Conservation (phyloP, 1,140 invertebrate species). For the Tetragonula clypearis region DNA sequence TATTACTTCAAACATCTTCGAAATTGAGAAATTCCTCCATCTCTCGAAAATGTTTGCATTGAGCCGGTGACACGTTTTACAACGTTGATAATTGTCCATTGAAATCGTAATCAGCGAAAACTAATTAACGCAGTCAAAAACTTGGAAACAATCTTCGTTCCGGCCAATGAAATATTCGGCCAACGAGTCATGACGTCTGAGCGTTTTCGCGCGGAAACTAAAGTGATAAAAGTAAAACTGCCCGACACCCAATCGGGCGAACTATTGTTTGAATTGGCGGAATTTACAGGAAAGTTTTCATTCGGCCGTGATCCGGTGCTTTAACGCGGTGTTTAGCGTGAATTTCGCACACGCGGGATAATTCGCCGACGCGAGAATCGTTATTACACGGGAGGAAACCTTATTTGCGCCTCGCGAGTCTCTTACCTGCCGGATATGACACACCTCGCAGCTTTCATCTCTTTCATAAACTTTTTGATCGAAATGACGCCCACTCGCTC, state of each 20-base stretch:
- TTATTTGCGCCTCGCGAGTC: background rate
- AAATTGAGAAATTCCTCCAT: too few relatives aligned
- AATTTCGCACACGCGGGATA: background rate
- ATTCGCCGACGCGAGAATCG: background rate
- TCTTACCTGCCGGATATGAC: conserved; percentile 17
- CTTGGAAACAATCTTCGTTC: background rate
- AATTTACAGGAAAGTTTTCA: background rate
- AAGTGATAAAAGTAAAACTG: conserved; percentile 3
- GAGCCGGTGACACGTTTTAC: background rate
- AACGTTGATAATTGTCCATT: background rate
- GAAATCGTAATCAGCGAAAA: background rate
- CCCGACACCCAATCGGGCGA: background rate
- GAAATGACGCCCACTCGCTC: background rate
- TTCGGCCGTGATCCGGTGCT: background rate
- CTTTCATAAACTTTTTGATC: background rate
- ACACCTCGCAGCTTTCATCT: background rate
- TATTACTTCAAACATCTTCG: too few relatives aligned
- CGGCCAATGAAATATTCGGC: background rate
- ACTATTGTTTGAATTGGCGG: background rate
- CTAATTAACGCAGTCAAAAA: background rate
- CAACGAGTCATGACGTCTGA: background rate
- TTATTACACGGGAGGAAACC: conserved; percentile 6
- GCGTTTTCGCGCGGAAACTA: background rate
- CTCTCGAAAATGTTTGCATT: too few relatives aligned
- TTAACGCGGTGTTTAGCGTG: background rate